Evolutionary conservation across 2,888 invertebrate species (phyloP).

Genomic region (Tetranychus piercei): DNA sequence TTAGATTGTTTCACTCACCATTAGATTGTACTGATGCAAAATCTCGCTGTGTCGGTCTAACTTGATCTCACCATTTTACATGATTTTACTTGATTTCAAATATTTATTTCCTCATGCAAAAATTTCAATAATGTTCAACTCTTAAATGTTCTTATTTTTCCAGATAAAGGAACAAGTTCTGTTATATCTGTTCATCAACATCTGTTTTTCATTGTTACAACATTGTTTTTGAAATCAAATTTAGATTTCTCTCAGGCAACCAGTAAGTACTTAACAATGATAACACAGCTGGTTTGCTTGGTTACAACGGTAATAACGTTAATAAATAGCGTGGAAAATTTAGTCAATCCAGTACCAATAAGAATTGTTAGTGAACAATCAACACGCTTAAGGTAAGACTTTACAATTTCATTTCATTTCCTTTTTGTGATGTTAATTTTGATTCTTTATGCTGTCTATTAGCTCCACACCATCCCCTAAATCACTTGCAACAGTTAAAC

Average conservation of each 20-base stretch:
- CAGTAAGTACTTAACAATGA: neutral
- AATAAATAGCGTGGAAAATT: neutral
- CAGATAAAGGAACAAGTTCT: neutral
- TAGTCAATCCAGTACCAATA: neutral
- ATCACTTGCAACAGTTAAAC: neutral
- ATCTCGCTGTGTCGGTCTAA: neutral
- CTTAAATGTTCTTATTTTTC: too few species aligned
- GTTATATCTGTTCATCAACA: neutral
- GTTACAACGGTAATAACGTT: neutral
- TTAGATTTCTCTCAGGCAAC: neutral
- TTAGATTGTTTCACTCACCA: neutral
- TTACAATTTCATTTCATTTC: neutral
- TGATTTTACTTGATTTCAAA: too few species aligned
- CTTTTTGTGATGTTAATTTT: neutral
- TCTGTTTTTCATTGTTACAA: neutral
- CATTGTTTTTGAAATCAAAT: neutral
- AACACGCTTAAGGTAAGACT: neutral
- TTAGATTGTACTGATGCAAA: neutral
- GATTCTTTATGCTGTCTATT: neutral
- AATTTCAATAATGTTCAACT: too few species aligned
- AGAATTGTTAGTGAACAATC: neutral
- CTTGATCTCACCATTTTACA: too few species aligned
- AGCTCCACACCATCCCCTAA: neutral
- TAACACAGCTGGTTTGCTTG: neutral
- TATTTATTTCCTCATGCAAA: too few species aligned